A percentile compares a stretch with the other conserved stretches of the same genome.
phyloP scores from a whole-genome alignment of 2,888 invertebrate genomes.

The Mamestra brassicae region DNA sequence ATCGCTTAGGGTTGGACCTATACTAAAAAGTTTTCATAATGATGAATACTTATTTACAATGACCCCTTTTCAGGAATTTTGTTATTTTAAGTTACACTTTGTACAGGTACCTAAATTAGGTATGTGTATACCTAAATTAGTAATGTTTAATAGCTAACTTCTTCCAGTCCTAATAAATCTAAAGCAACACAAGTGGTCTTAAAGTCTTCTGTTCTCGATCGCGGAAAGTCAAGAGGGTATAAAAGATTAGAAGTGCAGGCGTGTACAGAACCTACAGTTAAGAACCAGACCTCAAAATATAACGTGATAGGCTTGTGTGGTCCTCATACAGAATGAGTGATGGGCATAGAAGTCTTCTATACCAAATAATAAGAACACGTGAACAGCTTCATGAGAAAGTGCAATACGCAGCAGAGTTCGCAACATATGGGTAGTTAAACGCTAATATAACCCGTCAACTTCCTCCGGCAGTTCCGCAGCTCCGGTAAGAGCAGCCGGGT shows the following conservation, averaged over 20 bases:
- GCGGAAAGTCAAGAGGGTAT: neutral
- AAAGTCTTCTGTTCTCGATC: neutral
- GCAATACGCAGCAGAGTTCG: neutral
- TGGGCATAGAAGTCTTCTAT: neutral
- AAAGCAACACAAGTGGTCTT: neutral
- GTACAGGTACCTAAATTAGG: no score
- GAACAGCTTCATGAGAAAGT: neutral
- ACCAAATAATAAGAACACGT: neutral
- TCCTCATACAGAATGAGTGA: no score
- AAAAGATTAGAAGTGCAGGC: neutral
- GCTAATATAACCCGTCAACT: slow-evolving; percentile 9
- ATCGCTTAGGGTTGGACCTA: no score
- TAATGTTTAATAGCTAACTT: neutral
- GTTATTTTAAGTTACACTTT: no score
- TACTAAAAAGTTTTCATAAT: no score
- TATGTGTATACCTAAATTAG: no score
- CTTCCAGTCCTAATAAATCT: neutral
- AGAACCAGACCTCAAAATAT: no score
- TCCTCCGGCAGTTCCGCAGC: slow-evolving; percentile 1
- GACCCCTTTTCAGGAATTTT: no score
- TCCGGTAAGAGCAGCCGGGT: slow-evolving; percentile 12
- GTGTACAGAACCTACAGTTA: no score
- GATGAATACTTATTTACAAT: no score
- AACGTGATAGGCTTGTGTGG: no score
- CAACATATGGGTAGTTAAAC: slow-evolving; percentile 1